phyloP scores from a whole-genome alignment of 2,797 vertebrate species.

The Chelidonichthys spinosus region DNA sequence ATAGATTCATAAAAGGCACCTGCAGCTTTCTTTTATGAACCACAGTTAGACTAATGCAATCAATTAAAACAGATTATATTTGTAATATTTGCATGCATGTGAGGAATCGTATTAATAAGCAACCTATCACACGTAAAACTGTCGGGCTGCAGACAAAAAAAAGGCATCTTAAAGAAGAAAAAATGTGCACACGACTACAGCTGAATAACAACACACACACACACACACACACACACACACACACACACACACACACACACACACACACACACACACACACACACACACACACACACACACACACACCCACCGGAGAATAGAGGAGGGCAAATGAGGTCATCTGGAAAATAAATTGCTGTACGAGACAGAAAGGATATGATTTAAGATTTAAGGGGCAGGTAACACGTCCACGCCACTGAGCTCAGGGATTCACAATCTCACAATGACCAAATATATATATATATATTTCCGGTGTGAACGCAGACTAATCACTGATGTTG shows the following conservation, averaged over 20 bases:
- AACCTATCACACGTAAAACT: neutral
- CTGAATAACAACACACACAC: neutral
- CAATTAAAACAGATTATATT: conserved; percentile 1
- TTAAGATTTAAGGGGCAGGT: conserved; percentile 26
- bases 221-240: conserved; percentile 23
- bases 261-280: conserved; percentile 11
- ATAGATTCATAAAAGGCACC: neutral
- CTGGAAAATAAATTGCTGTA: conserved; percentile 39
- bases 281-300: neutral
- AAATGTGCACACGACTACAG: neutral
- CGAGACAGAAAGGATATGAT: conserved; percentile 48
- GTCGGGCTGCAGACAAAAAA: neutral
- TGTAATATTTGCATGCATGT: neutral
- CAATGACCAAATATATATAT: neutral
- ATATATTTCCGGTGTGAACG: conserved; percentile 10
- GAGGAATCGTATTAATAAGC: neutral
- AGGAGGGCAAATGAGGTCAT: conserved; percentile 62
- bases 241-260: conserved; percentile 25
- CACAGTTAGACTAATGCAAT: neutral
- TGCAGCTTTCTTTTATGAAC: neutral
- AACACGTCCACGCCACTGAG: conserved; percentile 9
- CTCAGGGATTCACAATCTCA: conserved; percentile 31
- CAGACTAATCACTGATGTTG: conserved; percentile 19
- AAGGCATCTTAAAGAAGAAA: neutral
- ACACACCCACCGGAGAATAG: conserved; percentile 39